Evolutionary conservation across 2,888 invertebrate species (phyloP).

Genomic region (Aphidoletes aphidimyza): DNA sequence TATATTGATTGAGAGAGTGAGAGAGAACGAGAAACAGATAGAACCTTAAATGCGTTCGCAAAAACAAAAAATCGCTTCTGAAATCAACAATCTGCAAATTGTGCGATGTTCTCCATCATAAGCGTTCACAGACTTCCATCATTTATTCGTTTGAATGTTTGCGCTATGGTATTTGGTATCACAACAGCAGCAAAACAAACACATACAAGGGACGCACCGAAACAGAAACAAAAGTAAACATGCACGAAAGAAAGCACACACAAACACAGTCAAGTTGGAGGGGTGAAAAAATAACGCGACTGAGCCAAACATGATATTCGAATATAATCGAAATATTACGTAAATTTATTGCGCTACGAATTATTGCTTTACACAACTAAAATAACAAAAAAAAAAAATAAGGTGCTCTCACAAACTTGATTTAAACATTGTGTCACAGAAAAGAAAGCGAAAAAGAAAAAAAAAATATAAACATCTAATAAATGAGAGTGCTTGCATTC

Average conservation of each 20-base stretch:
- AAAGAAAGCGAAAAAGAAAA: background rate
- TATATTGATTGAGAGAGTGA: no score
- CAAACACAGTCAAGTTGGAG: background rate
- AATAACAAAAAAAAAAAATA: background rate
- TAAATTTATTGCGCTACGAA: background rate
- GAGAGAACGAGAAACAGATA: no score
- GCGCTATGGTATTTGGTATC: background rate
- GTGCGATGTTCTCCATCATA: background rate
- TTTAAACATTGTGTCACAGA: no score
- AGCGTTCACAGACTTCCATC: no score
- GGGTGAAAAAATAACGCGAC: background rate
- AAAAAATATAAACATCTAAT: background rate
- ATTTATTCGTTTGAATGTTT: background rate
- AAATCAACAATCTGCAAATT: slow-evolving; percentile 18
- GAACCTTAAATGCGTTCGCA: no score
- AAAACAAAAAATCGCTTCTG: no score
- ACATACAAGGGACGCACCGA: background rate
- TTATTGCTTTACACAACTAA: background rate
- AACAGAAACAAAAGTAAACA: background rate
- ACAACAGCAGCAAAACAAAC: background rate
- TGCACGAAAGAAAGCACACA: background rate
- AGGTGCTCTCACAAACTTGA: background rate
- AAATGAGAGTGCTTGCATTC: background rate
- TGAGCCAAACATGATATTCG: background rate
- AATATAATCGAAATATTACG: background rate